Conservation (phyloP, 2,113 vertebrate species). For the Scomber japonicus region DNA sequence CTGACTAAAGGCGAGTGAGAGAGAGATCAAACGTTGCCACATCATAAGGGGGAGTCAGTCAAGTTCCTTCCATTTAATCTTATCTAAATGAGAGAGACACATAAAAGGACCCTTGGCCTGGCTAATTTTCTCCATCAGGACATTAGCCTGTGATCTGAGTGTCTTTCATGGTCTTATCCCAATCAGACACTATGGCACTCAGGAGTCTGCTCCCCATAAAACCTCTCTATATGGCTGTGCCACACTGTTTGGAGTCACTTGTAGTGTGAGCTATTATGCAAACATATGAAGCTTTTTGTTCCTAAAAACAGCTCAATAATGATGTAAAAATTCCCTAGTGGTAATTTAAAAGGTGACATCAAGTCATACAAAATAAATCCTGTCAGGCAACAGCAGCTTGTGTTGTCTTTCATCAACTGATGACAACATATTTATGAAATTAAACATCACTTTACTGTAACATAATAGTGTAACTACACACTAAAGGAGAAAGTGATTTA, state of each 20-base stretch:
- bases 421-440: neutral
- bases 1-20: slow-evolving; percentile 70
- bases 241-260: neutral
- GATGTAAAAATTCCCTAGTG: neutral
- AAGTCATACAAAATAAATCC: neutral
- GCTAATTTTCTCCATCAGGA: slow-evolving; percentile 79
- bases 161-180: slow-evolving; percentile 78
- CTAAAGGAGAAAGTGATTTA: neutral
- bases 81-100: slow-evolving; percentile 78
- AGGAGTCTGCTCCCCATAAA: slow-evolving; percentile 57
- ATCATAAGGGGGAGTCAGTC: slow-evolving; percentile 63
- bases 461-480: neutral
- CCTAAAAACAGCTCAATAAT: neutral
- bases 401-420: neutral
- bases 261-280: neutral
- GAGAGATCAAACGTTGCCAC: slow-evolving; percentile 73
- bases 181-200: slow-evolving; percentile 61
- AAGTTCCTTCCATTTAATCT: slow-evolving; percentile 76
- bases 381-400: neutral
- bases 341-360: neutral
- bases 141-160: slow-evolving; percentile 76
- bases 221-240: neutral
- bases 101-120: slow-evolving; percentile 72
- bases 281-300: neutral
- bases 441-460: neutral